Evolutionary conservation across 2,888 invertebrate genomes (phyloP).

Genomic region (Mongoloraphidia duomilia): DNA sequence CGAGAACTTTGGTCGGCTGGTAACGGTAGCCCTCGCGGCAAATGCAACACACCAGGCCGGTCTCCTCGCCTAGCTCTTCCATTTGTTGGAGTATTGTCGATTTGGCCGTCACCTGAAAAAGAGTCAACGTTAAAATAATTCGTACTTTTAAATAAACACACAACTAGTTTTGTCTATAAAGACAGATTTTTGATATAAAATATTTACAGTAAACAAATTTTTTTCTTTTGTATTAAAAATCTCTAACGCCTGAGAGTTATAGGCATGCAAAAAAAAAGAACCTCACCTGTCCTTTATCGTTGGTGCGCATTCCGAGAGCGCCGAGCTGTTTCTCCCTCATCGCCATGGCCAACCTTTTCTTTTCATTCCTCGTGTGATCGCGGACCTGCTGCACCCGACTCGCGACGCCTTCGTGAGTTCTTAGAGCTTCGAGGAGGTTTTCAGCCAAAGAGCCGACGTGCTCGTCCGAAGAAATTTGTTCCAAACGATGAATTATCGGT

Average conservation of each 20-base stretch:
- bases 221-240: neutral
- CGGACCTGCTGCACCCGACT: slow-evolving; percentile 83
- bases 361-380: slow-evolving; percentile 87
- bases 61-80: slow-evolving; percentile 90
- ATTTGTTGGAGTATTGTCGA: slow-evolving; percentile 83
- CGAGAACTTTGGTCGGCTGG: slow-evolving; percentile 84
- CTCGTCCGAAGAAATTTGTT: slow-evolving; percentile 94
- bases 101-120: slow-evolving; percentile 59
- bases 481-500: slow-evolving; percentile 88
- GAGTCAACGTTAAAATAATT: neutral
- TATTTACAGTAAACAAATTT: too few species aligned
- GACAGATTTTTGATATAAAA: neutral
- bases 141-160: neutral
- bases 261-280: neutral
- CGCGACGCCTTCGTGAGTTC: slow-evolving; percentile 65
- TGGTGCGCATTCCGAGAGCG: slow-evolving; percentile 88
- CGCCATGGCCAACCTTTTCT: slow-evolving; percentile 96
- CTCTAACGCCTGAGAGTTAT: slow-evolving; percentile 22
- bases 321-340: slow-evolving; percentile 92
- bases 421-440: slow-evolving; percentile 76
- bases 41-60: slow-evolving; percentile 91
- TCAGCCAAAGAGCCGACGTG: slow-evolving; percentile 95
- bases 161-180: neutral
- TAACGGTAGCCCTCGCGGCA: slow-evolving; percentile 96
- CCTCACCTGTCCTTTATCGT: slow-evolving; percentile 86